Base-by-base conservation (phyloP, 2,888 invertebrate species). In the Heliconius ethilla region DNA sequence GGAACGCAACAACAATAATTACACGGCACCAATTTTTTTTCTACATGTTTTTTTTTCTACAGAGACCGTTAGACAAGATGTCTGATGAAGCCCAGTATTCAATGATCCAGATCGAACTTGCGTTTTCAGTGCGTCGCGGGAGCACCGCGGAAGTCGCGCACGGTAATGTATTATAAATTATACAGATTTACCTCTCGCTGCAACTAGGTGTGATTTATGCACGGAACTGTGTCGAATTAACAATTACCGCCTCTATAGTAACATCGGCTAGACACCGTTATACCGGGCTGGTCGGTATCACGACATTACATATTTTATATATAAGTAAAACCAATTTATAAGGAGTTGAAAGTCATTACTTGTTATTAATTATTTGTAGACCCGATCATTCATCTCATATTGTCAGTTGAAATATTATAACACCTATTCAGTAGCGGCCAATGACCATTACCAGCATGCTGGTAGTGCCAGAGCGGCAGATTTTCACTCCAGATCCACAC, bases 171-270 rank as follows among this genome's bases (percentile, higher is more conserved):
- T 88, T 87, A 90, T 92, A 92, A 92, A 92, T 91, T 89, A 87
- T 89, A 86, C 84, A 88, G 87, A 89, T 89, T 89, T 89, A 87
- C 89, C 84, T 87, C 86, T 86, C 85, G 85, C 85, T 87, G 87
- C 88, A 91, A 89, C 88, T 88, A 88, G 90, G 83, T 88, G 89
- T 90, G 91, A 92, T 92, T 92, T 92, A 92, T 91, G 90, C 86
- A 87, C 85, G 85, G 84, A 86, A 89, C 90, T 92, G 89, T 91
- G 89, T 88, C 92, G 90, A 92, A 92, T 92, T 90, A 89, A 92
- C 91, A 92, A 93, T 93, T 89, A 89, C 89, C 83, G 86, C 86
- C 86, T 88, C 85, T 85, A 87, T 86, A 83, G 85, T 84, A 86
- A 87, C 83, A 87, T 86, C 86, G 81, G 81, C 81, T 81, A 82